Evolutionary conservation across 2,888 invertebrate species (phyloP).

Genomic region (Geophilus truncorum): DNA sequence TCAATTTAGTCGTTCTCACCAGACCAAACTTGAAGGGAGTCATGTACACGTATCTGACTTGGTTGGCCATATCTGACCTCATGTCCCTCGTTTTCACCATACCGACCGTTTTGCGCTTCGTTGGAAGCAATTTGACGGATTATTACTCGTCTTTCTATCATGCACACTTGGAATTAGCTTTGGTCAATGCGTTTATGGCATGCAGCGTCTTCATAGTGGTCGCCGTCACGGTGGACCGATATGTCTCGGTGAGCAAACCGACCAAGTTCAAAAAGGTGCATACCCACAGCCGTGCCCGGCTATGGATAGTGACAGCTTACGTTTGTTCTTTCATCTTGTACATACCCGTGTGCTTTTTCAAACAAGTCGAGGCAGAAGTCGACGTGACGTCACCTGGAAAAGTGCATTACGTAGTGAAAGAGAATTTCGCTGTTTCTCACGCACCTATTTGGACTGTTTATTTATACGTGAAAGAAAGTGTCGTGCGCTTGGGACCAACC

Average conservation of each 20-base stretch:
- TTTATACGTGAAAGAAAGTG: conserved; percentile 48
- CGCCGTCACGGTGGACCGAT: conserved; percentile 53
- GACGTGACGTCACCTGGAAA: not conserved
- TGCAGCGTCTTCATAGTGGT: conserved; percentile 54
- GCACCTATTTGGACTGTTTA: conserved; percentile 47
- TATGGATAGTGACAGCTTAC: conserved; percentile 48
- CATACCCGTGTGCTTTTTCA: conserved; percentile 49
- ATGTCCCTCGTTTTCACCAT: conserved; percentile 52
- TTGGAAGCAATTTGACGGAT: conserved; percentile 42
- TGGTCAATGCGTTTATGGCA: conserved; percentile 53
- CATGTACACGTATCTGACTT: conserved; percentile 51
- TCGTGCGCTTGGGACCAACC: conserved; percentile 52
- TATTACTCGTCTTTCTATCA: conserved; percentile 47
- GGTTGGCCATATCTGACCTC: conserved; percentile 50
- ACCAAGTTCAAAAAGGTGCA: conserved; percentile 48
- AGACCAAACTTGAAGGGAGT: conserved; percentile 51
- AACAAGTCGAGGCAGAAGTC: conserved; percentile 42
- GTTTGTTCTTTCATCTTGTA: conserved; percentile 48
- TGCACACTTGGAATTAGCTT: conserved; percentile 51
- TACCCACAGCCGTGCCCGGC: conserved; percentile 46
- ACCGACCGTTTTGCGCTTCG: conserved; percentile 48
- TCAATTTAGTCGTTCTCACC: conserved; percentile 52
- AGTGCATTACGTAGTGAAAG: conserved; percentile 41
- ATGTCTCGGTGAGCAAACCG: conserved; percentile 52
- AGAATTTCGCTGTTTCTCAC: conserved; percentile 43